These are phyloP conservation scores for Pristionchus arcanus DNA, from an alignment of 2,888 invertebrate species.

Conservation along the genomic window DNA sequence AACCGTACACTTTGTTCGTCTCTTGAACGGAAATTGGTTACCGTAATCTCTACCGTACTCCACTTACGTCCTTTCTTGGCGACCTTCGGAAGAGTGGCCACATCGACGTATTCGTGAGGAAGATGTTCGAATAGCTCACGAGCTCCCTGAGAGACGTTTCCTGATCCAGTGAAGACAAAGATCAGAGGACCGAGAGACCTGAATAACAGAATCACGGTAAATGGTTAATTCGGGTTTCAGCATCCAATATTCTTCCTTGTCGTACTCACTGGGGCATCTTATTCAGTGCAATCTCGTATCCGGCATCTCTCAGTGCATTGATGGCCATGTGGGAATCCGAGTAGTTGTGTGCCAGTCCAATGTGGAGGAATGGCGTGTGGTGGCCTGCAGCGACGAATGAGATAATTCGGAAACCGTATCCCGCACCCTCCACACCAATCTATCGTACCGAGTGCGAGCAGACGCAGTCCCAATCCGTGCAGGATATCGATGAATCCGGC, in stretches of 20 bases:
- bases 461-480: conserved; percentile 93
- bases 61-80: conserved; percentile 94
- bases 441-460: conserved; percentile 55
- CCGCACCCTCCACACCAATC: background rate
- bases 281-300: conserved; percentile 95
- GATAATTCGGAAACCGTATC: background rate
- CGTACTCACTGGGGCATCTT: conserved; percentile 90
- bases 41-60: background rate
- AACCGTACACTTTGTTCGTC: conserved; percentile 95
- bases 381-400: conserved; percentile 94
- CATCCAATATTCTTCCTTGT: background rate
- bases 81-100: conserved; percentile 94
- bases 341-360: conserved; percentile 98
- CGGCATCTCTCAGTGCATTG: conserved; percentile 97
- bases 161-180: conserved; percentile 97
- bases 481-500: conserved; percentile 94
- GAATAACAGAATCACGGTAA: background rate
- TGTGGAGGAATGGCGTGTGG: conserved; percentile 99
- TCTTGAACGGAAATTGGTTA: conserved; percentile 82
- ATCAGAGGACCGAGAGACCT: conserved; percentile 94
- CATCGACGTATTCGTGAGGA: conserved; percentile 97
- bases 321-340: conserved; percentile 97
- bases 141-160: conserved; percentile 91
- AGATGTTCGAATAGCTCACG: conserved; percentile 92
- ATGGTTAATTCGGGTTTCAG: background rate